Percentiles rank a stretch among this genome's conserved stretches.
Conservation (phyloP, 1,140 invertebrate species). For the Globodera rostochiensis region DNA sequence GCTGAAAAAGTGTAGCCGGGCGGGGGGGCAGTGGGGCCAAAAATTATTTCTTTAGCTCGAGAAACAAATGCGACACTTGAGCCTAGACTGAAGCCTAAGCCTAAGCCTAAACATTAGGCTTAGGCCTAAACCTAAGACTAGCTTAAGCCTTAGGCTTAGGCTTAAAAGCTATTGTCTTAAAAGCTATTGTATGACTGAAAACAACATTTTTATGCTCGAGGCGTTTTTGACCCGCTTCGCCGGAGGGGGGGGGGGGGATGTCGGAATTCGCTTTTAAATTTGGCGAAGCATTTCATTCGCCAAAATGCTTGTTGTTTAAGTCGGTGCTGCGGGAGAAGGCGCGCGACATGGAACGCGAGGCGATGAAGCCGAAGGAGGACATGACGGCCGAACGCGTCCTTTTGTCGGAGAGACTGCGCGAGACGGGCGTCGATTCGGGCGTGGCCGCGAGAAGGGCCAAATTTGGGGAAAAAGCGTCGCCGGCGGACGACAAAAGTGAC, state of each 20-base stretch:
- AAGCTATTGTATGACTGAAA: too few relatives aligned
- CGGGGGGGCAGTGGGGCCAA: background rate
- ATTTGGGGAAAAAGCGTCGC: conserved; percentile 2
- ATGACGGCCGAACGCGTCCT: background rate
- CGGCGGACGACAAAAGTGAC: background rate
- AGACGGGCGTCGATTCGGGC: background rate
- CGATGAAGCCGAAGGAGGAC: background rate
- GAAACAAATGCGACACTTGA: too few relatives aligned
- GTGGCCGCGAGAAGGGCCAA: background rate
- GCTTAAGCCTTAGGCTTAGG: too few relatives aligned
- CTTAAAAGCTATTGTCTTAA: too few relatives aligned
- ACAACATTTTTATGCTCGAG: too few relatives aligned
- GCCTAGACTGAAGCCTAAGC: too few relatives aligned
- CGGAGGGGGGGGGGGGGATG: too few relatives aligned
- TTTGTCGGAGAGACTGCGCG: conserved; percentile 4
- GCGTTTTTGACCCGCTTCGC: too few relatives aligned
- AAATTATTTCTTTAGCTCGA: too few relatives aligned
- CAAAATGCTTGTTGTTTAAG: background rate
- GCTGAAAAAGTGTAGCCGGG: background rate
- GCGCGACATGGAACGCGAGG: background rate
- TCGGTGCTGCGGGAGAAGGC: conserved; percentile 3
- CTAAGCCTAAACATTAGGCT: too few relatives aligned
- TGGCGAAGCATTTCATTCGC: background rate
- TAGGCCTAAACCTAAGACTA: too few relatives aligned
- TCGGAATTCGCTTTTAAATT: background rate